Evolutionary conservation across 2,113 vertebrate genomes (phyloP).

Genomic region (Notechis scutatus): DNA sequence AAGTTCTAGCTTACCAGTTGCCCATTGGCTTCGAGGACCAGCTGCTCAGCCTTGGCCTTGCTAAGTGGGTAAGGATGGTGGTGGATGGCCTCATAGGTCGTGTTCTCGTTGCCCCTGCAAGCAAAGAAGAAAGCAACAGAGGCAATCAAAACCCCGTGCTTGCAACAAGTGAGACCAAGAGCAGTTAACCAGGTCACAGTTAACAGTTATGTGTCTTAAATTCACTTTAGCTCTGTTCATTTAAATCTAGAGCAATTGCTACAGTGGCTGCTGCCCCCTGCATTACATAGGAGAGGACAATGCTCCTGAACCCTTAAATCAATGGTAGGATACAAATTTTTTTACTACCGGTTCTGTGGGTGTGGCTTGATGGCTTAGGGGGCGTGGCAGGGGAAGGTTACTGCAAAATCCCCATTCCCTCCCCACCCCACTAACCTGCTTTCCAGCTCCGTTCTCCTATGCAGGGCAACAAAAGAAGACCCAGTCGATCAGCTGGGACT

Average conservation of each 20-base stretch:
- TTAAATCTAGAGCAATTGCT: background rate
- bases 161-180: too few species aligned
- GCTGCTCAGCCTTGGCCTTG: slow-evolving; percentile 72
- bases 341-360: too few species aligned
- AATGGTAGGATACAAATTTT: too few species aligned
- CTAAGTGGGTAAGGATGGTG: slow-evolving; percentile 71
- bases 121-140: background rate
- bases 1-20: slow-evolving; percentile 58
- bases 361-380: too few species aligned
- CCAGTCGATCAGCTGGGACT: too few species aligned
- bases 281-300: background rate
- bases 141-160: background rate
- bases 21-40: slow-evolving; percentile 72
- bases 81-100: slow-evolving; percentile 64
- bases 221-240: background rate
- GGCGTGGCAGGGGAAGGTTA: too few species aligned
- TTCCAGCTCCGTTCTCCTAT: too few species aligned
- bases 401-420: too few species aligned
- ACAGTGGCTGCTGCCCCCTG: background rate
- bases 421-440: too few species aligned
- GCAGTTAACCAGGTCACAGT: background rate
- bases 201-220: background rate
- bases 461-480: too few species aligned
- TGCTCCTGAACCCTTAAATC: background rate
- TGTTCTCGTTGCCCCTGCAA: slow-evolving; percentile 72